Evolutionary conservation across 2,888 invertebrate species (phyloP).

Genomic region (Drosophila bunnanda): DNA sequence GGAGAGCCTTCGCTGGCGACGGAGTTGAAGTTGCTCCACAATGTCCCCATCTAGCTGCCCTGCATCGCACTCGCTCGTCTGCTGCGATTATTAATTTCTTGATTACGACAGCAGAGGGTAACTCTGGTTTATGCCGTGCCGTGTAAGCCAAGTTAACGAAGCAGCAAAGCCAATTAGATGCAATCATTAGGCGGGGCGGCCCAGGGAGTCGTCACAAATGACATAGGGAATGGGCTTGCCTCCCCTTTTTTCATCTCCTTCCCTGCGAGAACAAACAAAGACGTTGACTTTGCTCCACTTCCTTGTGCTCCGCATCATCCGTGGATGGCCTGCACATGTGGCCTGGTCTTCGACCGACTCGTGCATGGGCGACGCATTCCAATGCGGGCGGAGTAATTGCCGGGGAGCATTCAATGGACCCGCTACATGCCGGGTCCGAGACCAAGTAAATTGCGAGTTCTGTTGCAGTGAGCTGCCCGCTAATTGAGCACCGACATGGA

Average conservation of each 20-base stretch:
- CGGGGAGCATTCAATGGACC: conserved; percentile 28
- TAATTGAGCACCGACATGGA: conserved; percentile 32
- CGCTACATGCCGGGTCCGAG: conserved; percentile 20
- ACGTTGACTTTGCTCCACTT: conserved; percentile 56
- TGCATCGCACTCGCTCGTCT: conserved; percentile 45
- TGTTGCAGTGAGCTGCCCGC: conserved; percentile 16
- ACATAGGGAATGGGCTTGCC: conserved; percentile 29
- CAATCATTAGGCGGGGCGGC: conserved; percentile 64
- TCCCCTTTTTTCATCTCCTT: background rate
- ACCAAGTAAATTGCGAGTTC: conserved; percentile 35
- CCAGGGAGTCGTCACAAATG: conserved; percentile 53
- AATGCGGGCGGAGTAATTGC: conserved; percentile 41
- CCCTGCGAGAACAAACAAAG: conserved; percentile 50
- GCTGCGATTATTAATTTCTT: conserved; percentile 78
- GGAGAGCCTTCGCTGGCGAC: conserved; percentile 23
- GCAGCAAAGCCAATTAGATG: conserved; percentile 79
- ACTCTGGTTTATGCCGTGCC: conserved; percentile 58
- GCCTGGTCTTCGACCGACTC: conserved; percentile 12
- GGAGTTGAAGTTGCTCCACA: conserved; percentile 12
- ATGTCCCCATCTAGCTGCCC: conserved; percentile 18
- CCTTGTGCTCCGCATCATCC: conserved; percentile 2
- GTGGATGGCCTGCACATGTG: conserved; percentile 47
- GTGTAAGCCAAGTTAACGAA: conserved; percentile 73
- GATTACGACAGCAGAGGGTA: conserved; percentile 55
- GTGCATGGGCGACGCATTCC: conserved; percentile 33